Evolutionary conservation across 1,140 invertebrate genomes (phyloP).

Genomic region (Acromyrmex echinatior): DNA sequence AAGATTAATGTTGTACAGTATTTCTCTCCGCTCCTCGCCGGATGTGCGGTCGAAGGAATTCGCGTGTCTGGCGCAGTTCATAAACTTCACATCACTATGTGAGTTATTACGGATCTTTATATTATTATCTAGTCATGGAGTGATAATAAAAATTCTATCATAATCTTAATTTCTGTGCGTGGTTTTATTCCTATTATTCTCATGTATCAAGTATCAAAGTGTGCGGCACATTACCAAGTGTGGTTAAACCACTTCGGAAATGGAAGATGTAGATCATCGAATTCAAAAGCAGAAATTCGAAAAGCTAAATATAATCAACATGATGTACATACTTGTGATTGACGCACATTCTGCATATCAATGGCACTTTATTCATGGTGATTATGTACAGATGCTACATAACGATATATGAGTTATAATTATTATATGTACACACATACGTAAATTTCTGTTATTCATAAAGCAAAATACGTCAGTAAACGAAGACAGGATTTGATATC

Average conservation of each 20-base stretch:
- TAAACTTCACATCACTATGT: slow-evolving; percentile 78
- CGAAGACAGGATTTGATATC: slow-evolving; percentile 27
- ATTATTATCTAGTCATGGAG: slow-evolving; percentile 85
- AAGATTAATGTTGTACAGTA: slow-evolving; percentile 76
- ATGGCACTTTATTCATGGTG: slow-evolving; percentile 82
- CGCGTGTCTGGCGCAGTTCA: slow-evolving; percentile 73
- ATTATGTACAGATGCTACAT: slow-evolving; percentile 79
- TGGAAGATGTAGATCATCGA: not conserved
- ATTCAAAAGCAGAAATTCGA: not conserved
- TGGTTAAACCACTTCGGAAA: not conserved
- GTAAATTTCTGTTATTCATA: slow-evolving; percentile 64
- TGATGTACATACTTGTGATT: not conserved
- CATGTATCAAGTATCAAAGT: not conserved
- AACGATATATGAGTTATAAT: slow-evolving; percentile 65
- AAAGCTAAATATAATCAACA: not conserved
- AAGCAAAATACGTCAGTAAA: slow-evolving; percentile 62
- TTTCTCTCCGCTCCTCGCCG: slow-evolving; percentile 60
- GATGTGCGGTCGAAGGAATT: slow-evolving; percentile 63
- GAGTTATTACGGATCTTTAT: slow-evolving; percentile 85
- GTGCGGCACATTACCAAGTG: not conserved
- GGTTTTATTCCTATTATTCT: slow-evolving; percentile 24
- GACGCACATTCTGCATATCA: slow-evolving; percentile 65
- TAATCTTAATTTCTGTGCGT: slow-evolving; percentile 76
- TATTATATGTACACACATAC: slow-evolving; percentile 73
- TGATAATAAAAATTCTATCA: slow-evolving; percentile 86